Conservation (phyloP, 1,140 invertebrate genomes). For the Aphaenogaster ashmeadi region DNA sequence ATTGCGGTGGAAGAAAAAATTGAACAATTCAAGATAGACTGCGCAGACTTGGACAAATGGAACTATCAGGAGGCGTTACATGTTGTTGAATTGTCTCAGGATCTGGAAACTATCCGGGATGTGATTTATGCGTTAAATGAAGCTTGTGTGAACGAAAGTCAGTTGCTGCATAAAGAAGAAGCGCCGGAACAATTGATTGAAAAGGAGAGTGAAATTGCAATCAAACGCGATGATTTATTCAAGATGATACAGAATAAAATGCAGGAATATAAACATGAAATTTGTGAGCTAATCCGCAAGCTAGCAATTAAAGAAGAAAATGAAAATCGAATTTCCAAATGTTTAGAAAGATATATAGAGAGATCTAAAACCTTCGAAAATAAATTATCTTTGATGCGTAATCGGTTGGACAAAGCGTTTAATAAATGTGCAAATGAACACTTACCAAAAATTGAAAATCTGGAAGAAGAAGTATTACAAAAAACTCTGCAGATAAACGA, state of each 20-base stretch:
- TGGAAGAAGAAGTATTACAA: constrained; percentile 71
- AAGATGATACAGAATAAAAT: constrained; percentile 48
- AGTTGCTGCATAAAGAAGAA: constrained; percentile 66
- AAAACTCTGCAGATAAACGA: constrained; percentile 69
- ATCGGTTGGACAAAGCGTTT: constrained; percentile 69
- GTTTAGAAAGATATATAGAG: constrained; percentile 74
- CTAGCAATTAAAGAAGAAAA: constrained; percentile 72
- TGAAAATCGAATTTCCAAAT: constrained; percentile 60
- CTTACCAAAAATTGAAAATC: constrained; percentile 72
- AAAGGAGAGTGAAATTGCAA: constrained; percentile 69
- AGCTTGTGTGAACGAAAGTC: constrained; percentile 69
- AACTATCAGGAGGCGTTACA: constrained; percentile 66
- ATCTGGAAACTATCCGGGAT: constrained; percentile 75
- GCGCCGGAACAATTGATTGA: constrained; percentile 62
- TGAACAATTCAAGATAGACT: constrained; percentile 76
- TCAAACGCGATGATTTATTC: constrained; percentile 48
- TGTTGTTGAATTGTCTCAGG: constrained; percentile 73
- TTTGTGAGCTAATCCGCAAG: constrained; percentile 72
- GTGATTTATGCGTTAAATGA: constrained; percentile 73
- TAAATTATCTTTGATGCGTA: constrained; percentile 69
- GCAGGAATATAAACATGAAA: constrained; percentile 69
- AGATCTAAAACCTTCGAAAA: constrained; percentile 71
- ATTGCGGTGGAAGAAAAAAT: neutral
- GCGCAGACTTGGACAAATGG: constrained; percentile 68
- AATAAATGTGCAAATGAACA: constrained; percentile 71